phyloP scores from a whole-genome alignment of 2,888 invertebrate genomes.

The Tethea ocularis region DNA sequence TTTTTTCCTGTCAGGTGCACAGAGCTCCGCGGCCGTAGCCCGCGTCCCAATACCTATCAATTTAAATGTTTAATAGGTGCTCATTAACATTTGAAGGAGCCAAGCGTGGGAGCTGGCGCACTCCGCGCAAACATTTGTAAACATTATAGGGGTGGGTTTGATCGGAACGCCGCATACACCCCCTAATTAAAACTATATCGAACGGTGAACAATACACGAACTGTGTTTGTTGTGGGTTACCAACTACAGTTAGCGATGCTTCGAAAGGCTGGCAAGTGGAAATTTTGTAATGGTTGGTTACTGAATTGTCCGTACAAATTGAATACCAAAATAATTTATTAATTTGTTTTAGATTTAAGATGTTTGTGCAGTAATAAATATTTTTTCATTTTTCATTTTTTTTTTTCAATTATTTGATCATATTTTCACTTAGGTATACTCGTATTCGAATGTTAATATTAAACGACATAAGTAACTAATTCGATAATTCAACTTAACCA shows the following conservation, averaged over 20 bases:
- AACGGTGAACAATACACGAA: background rate
- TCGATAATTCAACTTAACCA: too few relatives aligned
- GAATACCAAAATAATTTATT: too few relatives aligned
- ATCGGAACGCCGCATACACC: background rate
- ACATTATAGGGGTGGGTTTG: background rate
- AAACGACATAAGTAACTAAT: too few relatives aligned
- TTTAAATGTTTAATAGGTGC: background rate
- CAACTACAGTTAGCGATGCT: background rate
- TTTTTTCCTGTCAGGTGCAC: background rate
- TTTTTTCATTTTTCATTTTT: too few relatives aligned
- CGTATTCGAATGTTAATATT: too few relatives aligned
- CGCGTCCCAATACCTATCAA: background rate
- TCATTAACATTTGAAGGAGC: background rate
- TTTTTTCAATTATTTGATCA: too few relatives aligned
- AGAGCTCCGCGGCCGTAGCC: background rate
- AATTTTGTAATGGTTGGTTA: too few relatives aligned
- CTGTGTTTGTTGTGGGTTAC: background rate
- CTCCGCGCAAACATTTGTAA: background rate
- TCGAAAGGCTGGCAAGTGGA: background rate
- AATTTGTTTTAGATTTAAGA: too few relatives aligned
- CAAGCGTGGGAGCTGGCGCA: background rate
- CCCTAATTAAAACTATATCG: background rate
- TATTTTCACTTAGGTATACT: too few relatives aligned
- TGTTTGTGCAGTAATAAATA: too few relatives aligned
- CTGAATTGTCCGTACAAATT: too few relatives aligned